Base-by-base conservation (phyloP, 2,797 vertebrate genomes). In the Rhinogobio ventralis region DNA sequence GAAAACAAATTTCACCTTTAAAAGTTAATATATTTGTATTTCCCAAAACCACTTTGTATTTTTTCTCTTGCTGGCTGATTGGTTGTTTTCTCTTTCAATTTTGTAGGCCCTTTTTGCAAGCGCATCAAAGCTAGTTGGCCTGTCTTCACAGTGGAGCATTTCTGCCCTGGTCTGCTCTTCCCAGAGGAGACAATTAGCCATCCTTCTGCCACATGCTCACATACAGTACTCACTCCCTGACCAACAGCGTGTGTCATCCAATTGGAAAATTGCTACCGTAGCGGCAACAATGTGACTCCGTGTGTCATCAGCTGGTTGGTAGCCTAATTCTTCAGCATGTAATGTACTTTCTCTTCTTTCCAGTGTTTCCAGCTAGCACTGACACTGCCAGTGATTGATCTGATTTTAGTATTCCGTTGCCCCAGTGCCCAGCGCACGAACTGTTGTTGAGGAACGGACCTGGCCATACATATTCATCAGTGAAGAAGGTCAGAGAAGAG, bases 141-240 rank as follows among this genome's bases (percentile, higher is more conserved):
- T 42, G 30, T 51, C 19, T 82, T 81, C 46, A n/a, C 67, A 82
- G 60, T 83, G 36, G 45, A 86, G 78, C 62, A 53, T 83, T 85
- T 79, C 69, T 83, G 39, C 80, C 73, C 86, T 84, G 81, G 73
- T 87, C 60, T 77, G 25, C 68, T 74, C 30, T 66, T 90, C 88
- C 87, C 83, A 83, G 20, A 82, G 73, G 88, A 85, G 64, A 79
- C 83, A 90, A 90, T 90, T 89, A 90, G 81, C 81, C 51, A 60
- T 85, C 81, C 68, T 81, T 66, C 80, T 69, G 42, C 73, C 78
- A 49, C 84, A 86, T 81, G 79, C 82, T 86, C 83, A 84, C 64
- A 83, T 84, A 87, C 83, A 79, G 39, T 78, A 82, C 68, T 81
- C 53, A 62, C 73, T 64, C 69, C 69, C 77, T 53, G 71, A 81